Base-by-base conservation (phyloP, 2,888 invertebrate species). In the Junonia oenone region DNA sequence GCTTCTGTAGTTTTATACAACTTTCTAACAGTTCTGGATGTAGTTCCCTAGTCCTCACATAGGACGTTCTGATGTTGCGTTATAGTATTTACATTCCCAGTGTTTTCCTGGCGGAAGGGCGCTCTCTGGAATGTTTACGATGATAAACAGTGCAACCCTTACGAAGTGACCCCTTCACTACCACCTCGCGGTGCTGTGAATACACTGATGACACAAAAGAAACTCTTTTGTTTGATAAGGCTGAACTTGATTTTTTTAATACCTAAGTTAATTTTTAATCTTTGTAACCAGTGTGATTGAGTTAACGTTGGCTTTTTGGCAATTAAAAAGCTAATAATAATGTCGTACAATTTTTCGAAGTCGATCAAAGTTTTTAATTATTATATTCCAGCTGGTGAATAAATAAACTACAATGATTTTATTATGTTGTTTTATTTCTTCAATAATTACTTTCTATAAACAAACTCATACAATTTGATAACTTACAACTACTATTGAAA, bases 211-310 rank as follows among this genome's bases (percentile, higher is more conserved):
- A 83, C 81, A 83, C 78, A 76, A 82, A 76, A 75, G 83, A 83
- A 80, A 81, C 84, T 86, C 84, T 89, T 88, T 84, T 77, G 85
- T 89, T 88, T 84, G 71, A 90, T 90, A 90, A 90, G 90, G 90
- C 90, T 90, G 90, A 90, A 82, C 81, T 75, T 78, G 75, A 79
- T 83, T 87, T 82, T 78, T 80, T 86, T 65, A 81, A 80, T 77
- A 81, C 79, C 81, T 85, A 87, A 84, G 83, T 86, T 83, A 81
- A 84, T 82, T 84, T 78, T 78, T 84, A 85, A 85, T 80, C 79
- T 73, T 78, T 78, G 74, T 83, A 83, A 85, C 82, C 84, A 83
- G 80, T 80, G 79, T 84, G 78, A 79, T 67, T 81, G 71, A 72
- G 69, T 78, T 80, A 75, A 75, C 70, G 69, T 76, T 79, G 73